Base-by-base conservation (phyloP, 2,888 invertebrate species). In the Ectemnius lituratus region DNA sequence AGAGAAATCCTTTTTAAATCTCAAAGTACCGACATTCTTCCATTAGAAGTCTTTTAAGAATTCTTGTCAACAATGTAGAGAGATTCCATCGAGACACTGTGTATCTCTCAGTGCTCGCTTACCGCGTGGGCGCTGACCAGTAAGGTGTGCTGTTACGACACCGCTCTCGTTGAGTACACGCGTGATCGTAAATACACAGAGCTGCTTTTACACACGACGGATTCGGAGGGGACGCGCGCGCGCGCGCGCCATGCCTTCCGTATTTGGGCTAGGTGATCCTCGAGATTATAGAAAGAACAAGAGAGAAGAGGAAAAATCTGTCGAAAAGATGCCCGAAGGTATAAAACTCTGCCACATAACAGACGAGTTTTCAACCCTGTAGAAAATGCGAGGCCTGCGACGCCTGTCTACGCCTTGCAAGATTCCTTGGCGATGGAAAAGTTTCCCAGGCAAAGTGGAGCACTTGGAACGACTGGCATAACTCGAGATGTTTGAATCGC, bases 71-170 rank as follows among this genome's bases (percentile, higher is more conserved):
- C 37, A 37, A 11, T 8, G 8, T 37, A 1, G 8, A 1, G 8
- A 37, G 37, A 37, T 37, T 37, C 37, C 37, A 37, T 37, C 37
- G 37, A 8, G 72, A 72, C 76, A 78, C 77, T 76, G 58, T 73
- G 47, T 78, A 76, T 57, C 73, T 57, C 73, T 70, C 59, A 28
- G 69, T 59, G 70, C 62, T 58, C 20, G 60, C 67, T 63, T 20
- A 23, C 67, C 68, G 83, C 83, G 79, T 83, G 81, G 83, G 79
- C 81, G 81, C 78, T 64, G 76, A 81, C 81, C 79, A 72, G 78
- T 78, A 81, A 81, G 75, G 76, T 77, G 81, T 37, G 37, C 70
- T 67, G 76, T 82, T 82, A 82, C 82, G 83, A 82, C 82, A 82
- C 70, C 80, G 72, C 64, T 68, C 70, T 37, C 37, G 64, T 67